Base-by-base conservation (phyloP, 2,888 invertebrate genomes). In the Oxystoma pomonae region DNA sequence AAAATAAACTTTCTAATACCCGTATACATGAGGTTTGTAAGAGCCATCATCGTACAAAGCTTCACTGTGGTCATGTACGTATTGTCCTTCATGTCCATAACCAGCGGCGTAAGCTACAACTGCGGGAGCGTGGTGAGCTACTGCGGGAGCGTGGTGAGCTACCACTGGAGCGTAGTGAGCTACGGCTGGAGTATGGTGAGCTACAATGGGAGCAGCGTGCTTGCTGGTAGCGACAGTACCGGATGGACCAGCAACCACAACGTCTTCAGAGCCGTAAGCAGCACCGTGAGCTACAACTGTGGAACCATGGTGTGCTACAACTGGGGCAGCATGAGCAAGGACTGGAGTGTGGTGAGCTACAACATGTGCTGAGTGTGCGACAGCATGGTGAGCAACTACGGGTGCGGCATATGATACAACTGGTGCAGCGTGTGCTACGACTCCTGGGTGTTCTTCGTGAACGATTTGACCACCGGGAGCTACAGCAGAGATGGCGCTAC, bases 11-110 rank as follows among this genome's bases (percentile, higher is more conserved):
- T 35, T 12, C 35, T 35, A 35, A 35, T 35, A 35, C 12, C 35
- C 35, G 12, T 53, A 53, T 3, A 66, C 49, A 67, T 70, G 61
- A 2, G 73, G 73, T 63, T 68, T 74, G 73, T 76, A 76, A 35
- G 74, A 74, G 55, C 76, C 76, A 64, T 76, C 75, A 61, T 76
- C 76, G 70, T 74, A 75, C 35, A 75, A 68, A 59, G 68, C 68
- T 57, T 76, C 75, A 19, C 65, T 65, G 65, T 72, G 64, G 64
- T 74, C 75, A 16, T 65, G 75, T 21, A 73, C 67, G 65, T 72
- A 75, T 68, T 73, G 72, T 17, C 75, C 75, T 69, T 75, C 75
- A 17, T 68, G 68, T 53, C 72, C 73, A 50, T 66, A 58, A 19
- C 68, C 70, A 17, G 65, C 55, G 49, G 68, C 64, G n/a, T 66